phyloP scores from a whole-genome alignment of 2,113 vertebrate species.

The Oryctolagus cuniculus region mOryCun1.1 NC_091448.1:20179001-20179500 shows the following conservation, averaged over 20 bases:
- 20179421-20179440: not conserved
- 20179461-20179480: not conserved
- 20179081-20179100: conserved; percentile 32
- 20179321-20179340: conserved; percentile 2
- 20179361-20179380: not conserved
- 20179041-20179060: conserved; percentile 29
- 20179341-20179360: not conserved
- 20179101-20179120: not conserved
- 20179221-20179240: not conserved
- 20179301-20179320: not conserved
- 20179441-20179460: not conserved
- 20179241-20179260: not conserved
- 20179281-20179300: conserved; percentile 3
- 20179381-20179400: not conserved
- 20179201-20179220: conserved; percentile 8
- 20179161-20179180: conserved; percentile 24
- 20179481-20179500: conserved; percentile 39
- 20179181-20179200: not conserved
- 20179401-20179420: conserved; percentile 25
- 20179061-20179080: conserved; percentile 17
- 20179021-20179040: not conserved
- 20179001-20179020: not conserved
- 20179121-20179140: conserved; percentile 36
- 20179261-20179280: conserved; percentile 3
- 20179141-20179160: conserved; percentile 12